Conservation (phyloP, 2,113 vertebrate genomes). For the Daphoenositta chrysoptera region DNA sequence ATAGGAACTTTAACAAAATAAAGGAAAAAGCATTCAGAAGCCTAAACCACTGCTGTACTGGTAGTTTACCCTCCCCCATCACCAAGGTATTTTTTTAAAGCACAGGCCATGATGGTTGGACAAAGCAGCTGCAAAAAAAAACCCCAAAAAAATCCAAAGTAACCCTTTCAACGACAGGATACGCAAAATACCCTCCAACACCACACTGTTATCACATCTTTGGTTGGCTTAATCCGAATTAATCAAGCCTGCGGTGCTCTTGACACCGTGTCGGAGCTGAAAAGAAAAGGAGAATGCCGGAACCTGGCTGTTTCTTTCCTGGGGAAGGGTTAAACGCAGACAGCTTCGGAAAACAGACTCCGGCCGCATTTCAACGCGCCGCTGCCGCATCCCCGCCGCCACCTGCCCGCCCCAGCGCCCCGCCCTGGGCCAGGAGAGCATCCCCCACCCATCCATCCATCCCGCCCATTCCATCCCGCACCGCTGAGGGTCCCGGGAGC, state of each 20-base stretch:
- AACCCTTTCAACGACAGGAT: not conserved
- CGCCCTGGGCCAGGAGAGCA: too few relatives aligned
- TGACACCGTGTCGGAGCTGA: accelerated
- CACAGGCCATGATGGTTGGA: not conserved
- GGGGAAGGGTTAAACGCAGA: not conserved
- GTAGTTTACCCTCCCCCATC: not conserved
- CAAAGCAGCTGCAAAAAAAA: not conserved
- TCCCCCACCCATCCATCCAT: too few relatives aligned
- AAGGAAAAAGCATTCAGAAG: not conserved
- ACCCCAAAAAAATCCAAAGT: accelerated
- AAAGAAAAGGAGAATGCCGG: not conserved
- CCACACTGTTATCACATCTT: accelerated
- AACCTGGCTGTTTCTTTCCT: accelerated
- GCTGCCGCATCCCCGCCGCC: not conserved
- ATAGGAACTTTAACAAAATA: not conserved
- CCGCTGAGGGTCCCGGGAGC: too few relatives aligned
- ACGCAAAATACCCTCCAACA: not conserved
- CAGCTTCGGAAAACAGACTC: accelerated
- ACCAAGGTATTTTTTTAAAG: not conserved
- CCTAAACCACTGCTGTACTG: not conserved
- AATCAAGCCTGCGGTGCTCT: accelerated
- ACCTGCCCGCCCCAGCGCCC: not conserved
- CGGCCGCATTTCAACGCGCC: accelerated
- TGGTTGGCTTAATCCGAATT: accelerated
- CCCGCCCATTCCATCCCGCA: too few relatives aligned